phyloP scores from a whole-genome alignment of 2,113 vertebrate species.

The human region DNA sequence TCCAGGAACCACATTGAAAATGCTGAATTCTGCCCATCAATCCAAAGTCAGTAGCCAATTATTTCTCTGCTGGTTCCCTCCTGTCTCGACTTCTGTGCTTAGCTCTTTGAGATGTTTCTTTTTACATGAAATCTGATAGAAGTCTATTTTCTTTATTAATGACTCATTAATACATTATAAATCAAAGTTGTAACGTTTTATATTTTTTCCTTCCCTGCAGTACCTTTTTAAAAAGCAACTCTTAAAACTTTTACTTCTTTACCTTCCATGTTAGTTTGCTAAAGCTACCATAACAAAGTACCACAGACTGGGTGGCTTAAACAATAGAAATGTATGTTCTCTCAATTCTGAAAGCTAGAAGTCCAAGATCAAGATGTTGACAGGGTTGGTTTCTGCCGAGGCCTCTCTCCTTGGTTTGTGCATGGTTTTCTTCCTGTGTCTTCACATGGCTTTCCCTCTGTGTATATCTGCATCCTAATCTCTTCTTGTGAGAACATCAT shows the following conservation, averaged over 20 bases:
- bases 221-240: neutral
- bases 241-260: neutral
- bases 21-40: neutral
- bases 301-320: neutral
- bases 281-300: neutral
- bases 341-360: neutral
- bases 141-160: neutral
- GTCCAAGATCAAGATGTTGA: neutral
- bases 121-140: neutral
- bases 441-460: neutral
- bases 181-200: neutral
- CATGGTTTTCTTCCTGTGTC: neutral
- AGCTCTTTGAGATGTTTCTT: neutral
- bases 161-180: neutral
- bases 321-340: neutral
- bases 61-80: neutral
- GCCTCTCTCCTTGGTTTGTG: neutral
- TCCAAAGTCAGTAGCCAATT: neutral
- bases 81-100: neutral
- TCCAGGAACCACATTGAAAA: neutral
- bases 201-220: neutral
- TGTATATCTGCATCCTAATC: neutral
- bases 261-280: neutral
- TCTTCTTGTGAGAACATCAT: neutral
- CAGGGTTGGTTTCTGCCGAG: neutral